Base-by-base conservation (phyloP, 2,888 invertebrate species). In the Terebella lapidaria region DNA sequence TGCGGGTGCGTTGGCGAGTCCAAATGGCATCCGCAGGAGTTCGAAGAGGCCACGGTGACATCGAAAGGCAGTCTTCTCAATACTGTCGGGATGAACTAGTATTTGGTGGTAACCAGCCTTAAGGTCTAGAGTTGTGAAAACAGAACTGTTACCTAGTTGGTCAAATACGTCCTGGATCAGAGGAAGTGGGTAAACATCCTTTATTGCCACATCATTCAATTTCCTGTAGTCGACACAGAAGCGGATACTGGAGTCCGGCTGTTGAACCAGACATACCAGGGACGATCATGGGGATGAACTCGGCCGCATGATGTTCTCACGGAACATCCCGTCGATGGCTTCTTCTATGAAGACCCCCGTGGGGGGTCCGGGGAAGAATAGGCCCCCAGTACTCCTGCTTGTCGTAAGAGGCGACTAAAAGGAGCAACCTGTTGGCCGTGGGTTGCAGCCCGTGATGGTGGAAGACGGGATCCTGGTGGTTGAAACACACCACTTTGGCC, bases 151-250 rank as follows among this genome's bases (percentile, higher is more conserved):
- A 22, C 47, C 47, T 4, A 56, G 4, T 22, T 45, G 45, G 22
- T 56, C 56, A 47, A 56, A 56, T 4, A 56, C 10, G n/a, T n/a
- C n/a, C n/a, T n/a, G n/a, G n/a, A n/a, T n/a, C n/a, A n/a, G n/a
- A n/a, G n/a, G n/a, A n/a, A 55, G 35, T 3, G 55, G 55, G 51
- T 64, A 60, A 1, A 30, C 26, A 28, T 64, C 63, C 29, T 51
- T 29, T 28, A 55, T 57, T 2, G 63, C 63, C 2, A 58, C 30
- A 5, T 2, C 22, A 25, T 63, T 63, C 10, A 63, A 20, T 30
- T 56, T 35, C 10, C 61, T 45, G 28, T 46, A 61, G 25, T 61
- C 62, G 2, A 62, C 61, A 56, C 63, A 63, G 27, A 63, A 62
- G 3, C 62, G 27, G 25, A 20, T 53, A 15, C 4, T 26, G 27